Base-by-base conservation (phyloP, 2,797 vertebrate genomes). In the Coregonus suidteri region DNA sequence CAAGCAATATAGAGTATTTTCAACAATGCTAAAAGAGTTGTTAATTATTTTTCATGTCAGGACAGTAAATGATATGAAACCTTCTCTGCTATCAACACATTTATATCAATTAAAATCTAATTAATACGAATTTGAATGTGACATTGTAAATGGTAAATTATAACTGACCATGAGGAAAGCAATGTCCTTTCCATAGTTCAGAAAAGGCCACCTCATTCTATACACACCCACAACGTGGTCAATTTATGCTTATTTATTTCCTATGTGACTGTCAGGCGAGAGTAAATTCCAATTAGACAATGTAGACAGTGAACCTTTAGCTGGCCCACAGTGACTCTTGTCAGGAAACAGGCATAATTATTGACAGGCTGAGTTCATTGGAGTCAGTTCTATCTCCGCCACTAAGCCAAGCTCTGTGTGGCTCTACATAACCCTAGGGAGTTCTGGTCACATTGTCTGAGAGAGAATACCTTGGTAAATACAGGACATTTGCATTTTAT, bases 401-500 rank as follows among this genome's bases (percentile, higher is more conserved):
- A 77, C 73, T 75, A 70, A 79, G 79, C 77, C 0, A 11, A 41
- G 30, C 65, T 16, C 52, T 69, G 51, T n/a, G 25, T 75, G 64
- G 65, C 81, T 73, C 84, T 78, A 65, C 25, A 1, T 74, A 37
- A 84, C 91, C 84, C 82, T 0, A 0, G 85, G 89, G 89, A 90
- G 76, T 90, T 90, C 78, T 86, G 84, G 79, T 86, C 80, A 75
- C 82, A 83, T 88, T 81, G 85, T 79, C 85, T 91, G 73, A 30
- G 76, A 54, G 74, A 66, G 71, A 79, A 73, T 68, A 68, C 75
- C 41, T 53, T 79, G 18, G 69, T 86, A 89, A 91, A 88, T 81
- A 89, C 86, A 77, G 81, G 71, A 41, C 53, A 93, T 92, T 92
- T 92, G 86, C 91, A 93, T 92, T 86, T 90, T 91, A 83, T 90